phyloP scores from a whole-genome alignment of 2,888 invertebrate species.

The Tubulanus polymorphus region DNA sequence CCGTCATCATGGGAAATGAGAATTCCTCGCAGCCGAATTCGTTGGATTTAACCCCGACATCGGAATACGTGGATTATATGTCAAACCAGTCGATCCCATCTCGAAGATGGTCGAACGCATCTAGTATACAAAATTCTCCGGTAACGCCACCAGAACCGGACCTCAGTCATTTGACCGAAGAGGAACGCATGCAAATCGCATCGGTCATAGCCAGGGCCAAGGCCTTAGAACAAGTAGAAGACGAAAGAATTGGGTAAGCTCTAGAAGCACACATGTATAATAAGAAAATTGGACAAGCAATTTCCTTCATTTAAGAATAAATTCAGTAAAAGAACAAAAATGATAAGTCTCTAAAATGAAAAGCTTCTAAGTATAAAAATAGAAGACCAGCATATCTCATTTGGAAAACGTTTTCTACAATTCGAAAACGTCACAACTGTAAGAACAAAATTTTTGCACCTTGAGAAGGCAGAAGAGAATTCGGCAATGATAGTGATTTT shows the following conservation, averaged over 20 bases:
- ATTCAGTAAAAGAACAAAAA: no score
- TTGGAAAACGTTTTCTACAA: no score
- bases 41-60: background rate
- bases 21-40: background rate
- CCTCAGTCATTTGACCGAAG: constrained; percentile 60
- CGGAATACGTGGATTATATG: constrained; percentile 26
- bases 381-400: no score
- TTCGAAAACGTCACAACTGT: no score
- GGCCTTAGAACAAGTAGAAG: constrained; percentile 49
- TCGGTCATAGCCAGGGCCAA: constrained; percentile 64
- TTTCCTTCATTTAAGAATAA: no score
- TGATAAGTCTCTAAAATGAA: no score
- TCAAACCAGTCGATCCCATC: constrained; percentile 36
- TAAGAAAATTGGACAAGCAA: no score
- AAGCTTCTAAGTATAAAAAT: no score
- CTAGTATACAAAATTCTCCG: constrained; percentile 38
- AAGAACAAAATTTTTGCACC: no score
- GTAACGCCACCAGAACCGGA: constrained; percentile 57
- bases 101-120: constrained; percentile 36
- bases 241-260: constrained; percentile 41
- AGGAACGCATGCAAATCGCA: constrained; percentile 62
- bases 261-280: no score
- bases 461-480: no score
- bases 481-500: no score
- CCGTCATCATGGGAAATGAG: background rate